Conservation (phyloP, 2,888 invertebrate genomes). For the Hartigia nigra region DNA sequence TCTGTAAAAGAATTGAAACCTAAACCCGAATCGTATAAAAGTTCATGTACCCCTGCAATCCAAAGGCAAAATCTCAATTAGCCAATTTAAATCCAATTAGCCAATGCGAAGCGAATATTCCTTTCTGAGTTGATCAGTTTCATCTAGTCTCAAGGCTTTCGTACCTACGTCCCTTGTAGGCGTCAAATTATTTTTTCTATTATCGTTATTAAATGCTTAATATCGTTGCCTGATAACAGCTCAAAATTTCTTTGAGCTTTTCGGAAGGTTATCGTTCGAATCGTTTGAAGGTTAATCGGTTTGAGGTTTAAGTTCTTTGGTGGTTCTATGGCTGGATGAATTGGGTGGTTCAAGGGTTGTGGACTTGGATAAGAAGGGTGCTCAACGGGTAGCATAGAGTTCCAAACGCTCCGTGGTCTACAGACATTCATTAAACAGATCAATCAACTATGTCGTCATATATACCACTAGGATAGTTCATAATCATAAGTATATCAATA, state of each 20-base stretch:
- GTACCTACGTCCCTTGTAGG: background rate
- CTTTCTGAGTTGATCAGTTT: background rate
- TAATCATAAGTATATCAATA: conserved; percentile 65
- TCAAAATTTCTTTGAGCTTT: background rate
- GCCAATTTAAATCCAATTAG: background rate
- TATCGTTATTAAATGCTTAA: background rate
- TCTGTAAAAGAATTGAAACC: background rate
- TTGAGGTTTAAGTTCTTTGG: conserved; percentile 17
- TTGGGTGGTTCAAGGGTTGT: conserved; percentile 24
- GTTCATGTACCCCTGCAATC: background rate
- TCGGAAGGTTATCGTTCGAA: conserved; percentile 14
- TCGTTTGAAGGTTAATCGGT: conserved; percentile 14
- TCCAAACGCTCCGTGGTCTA: conserved; percentile 66
- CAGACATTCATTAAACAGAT: conserved; percentile 67
- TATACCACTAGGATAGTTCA: conserved; percentile 65
- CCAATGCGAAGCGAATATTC: background rate
- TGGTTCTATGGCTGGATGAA: conserved; percentile 6
- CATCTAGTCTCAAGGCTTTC: background rate
- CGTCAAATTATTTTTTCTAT: background rate
- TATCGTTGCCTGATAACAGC: background rate
- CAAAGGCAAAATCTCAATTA: background rate
- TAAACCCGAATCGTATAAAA: background rate
- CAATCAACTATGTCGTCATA: conserved; percentile 65
- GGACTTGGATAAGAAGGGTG: conserved; percentile 23
- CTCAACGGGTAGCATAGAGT: conserved; percentile 64